Evolutionary conservation across 1,140 invertebrate genomes (phyloP).

Genomic region (Pseudachorutes palmiensis): DNA sequence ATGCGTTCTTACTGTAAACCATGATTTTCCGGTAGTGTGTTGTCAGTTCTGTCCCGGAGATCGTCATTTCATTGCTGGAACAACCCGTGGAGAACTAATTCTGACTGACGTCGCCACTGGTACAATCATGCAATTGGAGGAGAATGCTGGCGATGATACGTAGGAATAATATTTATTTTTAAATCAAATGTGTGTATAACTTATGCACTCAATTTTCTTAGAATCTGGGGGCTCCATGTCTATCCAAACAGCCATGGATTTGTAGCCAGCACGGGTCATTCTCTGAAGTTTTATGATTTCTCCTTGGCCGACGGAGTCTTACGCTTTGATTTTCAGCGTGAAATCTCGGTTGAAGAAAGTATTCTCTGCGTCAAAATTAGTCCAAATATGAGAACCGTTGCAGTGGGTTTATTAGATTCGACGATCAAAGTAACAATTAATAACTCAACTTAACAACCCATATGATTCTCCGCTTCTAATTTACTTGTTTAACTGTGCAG

Average conservation of each 20-base stretch:
- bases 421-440: conserved; percentile 71
- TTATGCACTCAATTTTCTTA: too few species aligned
- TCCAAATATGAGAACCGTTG: conserved; percentile 77
- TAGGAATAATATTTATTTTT: conserved; percentile 16
- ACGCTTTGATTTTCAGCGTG: conserved; percentile 40
- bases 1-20: conserved; percentile 68
- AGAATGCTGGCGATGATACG: conserved; percentile 37
- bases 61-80: conserved; percentile 76
- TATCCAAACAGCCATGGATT: conserved; percentile 32
- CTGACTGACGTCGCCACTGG: conserved; percentile 79
- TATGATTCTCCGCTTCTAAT: too few species aligned
- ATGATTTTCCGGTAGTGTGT: conserved; percentile 54
- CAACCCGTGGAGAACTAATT: conserved; percentile 75
- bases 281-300: conserved; percentile 33
- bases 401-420: conserved; percentile 79
- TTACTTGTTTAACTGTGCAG: too few species aligned
- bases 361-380: conserved; percentile 74
- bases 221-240: conserved; percentile 35
- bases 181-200: too few species aligned
- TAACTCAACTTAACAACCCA: background rate
- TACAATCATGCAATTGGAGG: conserved; percentile 49
- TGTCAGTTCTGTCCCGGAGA: conserved; percentile 80
- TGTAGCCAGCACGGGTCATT: conserved; percentile 25
- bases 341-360: conserved; percentile 72
- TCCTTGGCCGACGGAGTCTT: conserved; percentile 31